Conservation (phyloP, 35 echinoderm and acorn worm species). For the Apostichopus japonicus region DNA sequence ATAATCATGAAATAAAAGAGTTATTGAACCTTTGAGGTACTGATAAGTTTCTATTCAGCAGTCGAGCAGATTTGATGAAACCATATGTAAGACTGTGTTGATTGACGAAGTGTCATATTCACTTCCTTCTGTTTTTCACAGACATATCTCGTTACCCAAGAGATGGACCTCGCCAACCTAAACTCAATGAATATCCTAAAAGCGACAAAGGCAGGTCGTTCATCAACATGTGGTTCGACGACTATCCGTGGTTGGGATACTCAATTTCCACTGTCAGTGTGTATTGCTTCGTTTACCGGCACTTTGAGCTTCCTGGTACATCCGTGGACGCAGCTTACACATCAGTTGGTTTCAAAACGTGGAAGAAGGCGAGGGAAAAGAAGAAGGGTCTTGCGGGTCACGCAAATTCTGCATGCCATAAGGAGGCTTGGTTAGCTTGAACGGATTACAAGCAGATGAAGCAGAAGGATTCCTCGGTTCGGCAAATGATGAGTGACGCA, state of each 20-base stretch:
- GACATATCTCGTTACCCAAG: too few relatives aligned
- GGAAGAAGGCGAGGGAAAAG: constrained; percentile 46
- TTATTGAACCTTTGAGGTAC: too few relatives aligned
- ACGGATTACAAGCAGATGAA: constrained; percentile 32
- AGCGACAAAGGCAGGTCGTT: constrained; percentile 4
- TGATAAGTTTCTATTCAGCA: too few relatives aligned
- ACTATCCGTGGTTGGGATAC: constrained; percentile 32
- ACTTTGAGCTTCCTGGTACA: not conserved
- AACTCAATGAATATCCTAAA: constrained; percentile 15
- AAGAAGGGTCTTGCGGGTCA: constrained; percentile 29
- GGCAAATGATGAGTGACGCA: constrained; percentile 20
- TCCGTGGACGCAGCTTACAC: constrained; percentile 30
- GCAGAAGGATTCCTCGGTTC: constrained; percentile 20
- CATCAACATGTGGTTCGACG: constrained; percentile 27
- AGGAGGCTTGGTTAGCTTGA: not conserved
- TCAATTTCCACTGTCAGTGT: constrained; percentile 34
- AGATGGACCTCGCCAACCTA: too few relatives aligned
- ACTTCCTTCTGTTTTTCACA: too few relatives aligned
- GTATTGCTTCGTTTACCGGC: not conserved
- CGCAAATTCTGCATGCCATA: constrained; percentile 22
- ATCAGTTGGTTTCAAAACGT: constrained; percentile 42
- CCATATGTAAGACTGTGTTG: too few relatives aligned
- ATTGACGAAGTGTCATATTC: too few relatives aligned
- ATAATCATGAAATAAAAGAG: too few relatives aligned
- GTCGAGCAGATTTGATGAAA: too few relatives aligned